phyloP scores from a whole-genome alignment of 2,113 vertebrate species.

The Cranoglanis bouderius region DNA sequence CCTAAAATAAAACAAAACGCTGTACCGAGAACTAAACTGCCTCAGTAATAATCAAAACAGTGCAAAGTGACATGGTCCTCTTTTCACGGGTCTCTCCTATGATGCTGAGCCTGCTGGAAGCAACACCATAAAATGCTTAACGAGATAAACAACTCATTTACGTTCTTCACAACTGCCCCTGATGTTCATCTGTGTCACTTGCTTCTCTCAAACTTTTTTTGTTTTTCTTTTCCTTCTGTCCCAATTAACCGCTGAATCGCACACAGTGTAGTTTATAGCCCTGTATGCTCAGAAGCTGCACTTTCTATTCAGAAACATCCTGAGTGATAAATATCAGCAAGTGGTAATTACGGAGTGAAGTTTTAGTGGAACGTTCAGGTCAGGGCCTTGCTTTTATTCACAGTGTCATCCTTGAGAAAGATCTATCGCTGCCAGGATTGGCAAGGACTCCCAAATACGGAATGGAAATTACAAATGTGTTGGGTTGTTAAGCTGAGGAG shows the following conservation, averaged over 20 bases:
- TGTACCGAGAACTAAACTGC: neutral
- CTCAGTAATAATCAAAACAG: conserved; percentile 7
- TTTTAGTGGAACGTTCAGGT: conserved; percentile 27
- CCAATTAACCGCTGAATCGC: conserved; percentile 19
- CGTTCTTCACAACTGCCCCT: conserved; percentile 18
- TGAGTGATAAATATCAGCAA: conserved; percentile 40
- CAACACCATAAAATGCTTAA: conserved; percentile 5
- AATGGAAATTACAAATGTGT: conserved; percentile 47
- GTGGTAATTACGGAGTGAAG: conserved; percentile 50
- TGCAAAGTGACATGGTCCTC: neutral
- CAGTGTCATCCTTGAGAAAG: conserved; percentile 47
- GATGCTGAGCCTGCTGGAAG: conserved; percentile 5
- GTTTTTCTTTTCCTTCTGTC: conserved; percentile 11
- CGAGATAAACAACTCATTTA: conserved; percentile 36
- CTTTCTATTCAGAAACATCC: conserved; percentile 20
- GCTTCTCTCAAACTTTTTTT: neutral
- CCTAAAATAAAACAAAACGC: neutral
- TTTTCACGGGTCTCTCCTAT: neutral
- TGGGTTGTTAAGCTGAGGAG: conserved; percentile 35
- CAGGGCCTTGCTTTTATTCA: conserved; percentile 36
- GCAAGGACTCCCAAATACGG: conserved; percentile 54
- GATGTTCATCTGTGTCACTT: conserved; percentile 19
- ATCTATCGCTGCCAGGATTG: conserved; percentile 47
- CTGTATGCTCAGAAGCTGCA: neutral
- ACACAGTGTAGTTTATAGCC: neutral